Base-by-base conservation (phyloP, 2,888 invertebrate genomes). In the Ypsolopha scabrella region DNA sequence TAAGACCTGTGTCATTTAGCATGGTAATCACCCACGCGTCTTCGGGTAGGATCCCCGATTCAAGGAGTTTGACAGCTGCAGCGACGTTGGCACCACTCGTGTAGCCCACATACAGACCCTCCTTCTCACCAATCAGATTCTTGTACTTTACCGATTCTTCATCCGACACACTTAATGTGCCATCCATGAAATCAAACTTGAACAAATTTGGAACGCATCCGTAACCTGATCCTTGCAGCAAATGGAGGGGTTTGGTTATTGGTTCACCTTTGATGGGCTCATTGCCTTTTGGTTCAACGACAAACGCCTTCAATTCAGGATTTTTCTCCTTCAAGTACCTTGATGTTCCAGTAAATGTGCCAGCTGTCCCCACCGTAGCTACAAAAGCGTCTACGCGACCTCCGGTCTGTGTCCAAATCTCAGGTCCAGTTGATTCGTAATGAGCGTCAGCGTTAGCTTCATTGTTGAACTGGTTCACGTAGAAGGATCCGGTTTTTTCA, bases 41-140 rank as follows among this genome's bases (percentile, higher is more conserved):
- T 37, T 70, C 58, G 0, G 81, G 76, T 14, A 86, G 54, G 51
- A 60, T 58, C 0, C 86, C 85, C 1, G 83, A 82, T 45, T 77
- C 60, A 53, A 86, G 55, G 39, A 86, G 64, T 50, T 78, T 74
- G 6, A 81, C 77, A 0, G 85, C 83, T 0, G 82, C 86, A 6
- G 83, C 83, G 7, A 83, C 75, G 52, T 85, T 85, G 1, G 83
- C 85, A 0, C 75, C 86, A 51, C 83, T 83, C 6, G 86, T 85
- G 58, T 81, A 86, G 6, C 85, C 85, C 37, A 83, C 80, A 56
- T 72, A 86, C 53, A 86, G 53, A 11, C 85, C 85, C 56, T 86
- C 85, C 57, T 79, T 80, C 54, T 70, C 64, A 8, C 85, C 85
- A 8, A 86, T 64, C 50, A 77, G 61, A 10, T 72, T 60, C 66